phyloP scores from a whole-genome alignment of 2,113 vertebrate genomes.

The Myocastor coypus region DNA sequence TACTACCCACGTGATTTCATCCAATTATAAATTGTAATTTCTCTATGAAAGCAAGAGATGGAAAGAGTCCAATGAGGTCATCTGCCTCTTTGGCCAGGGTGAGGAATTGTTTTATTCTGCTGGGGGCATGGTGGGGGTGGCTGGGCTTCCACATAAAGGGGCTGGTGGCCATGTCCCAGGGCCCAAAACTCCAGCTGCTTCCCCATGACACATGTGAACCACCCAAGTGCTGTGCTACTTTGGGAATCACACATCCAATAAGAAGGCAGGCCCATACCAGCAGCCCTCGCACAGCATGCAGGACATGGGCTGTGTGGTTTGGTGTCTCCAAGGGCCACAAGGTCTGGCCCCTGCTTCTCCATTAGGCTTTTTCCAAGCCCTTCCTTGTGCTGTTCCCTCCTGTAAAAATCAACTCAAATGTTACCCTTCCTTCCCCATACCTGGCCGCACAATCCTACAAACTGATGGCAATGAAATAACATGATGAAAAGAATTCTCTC shows the following conservation, averaged over 20 bases:
- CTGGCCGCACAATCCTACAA: rapidly evolving
- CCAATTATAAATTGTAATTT: constrained; percentile 78
- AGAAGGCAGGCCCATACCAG: not conserved
- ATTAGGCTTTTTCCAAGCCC: not conserved
- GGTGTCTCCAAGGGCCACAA: not conserved
- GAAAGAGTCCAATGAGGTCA: constrained; percentile 74
- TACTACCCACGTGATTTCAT: constrained; percentile 65
- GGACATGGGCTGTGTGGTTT: rapidly evolving
- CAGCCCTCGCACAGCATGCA: not conserved
- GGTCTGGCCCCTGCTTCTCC: not conserved
- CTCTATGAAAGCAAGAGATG: constrained; percentile 73
- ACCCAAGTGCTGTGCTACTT: not conserved
- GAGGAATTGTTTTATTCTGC: constrained; percentile 40
- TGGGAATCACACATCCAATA: not conserved
- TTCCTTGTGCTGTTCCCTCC: not conserved
- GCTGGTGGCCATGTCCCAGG: not conserved
- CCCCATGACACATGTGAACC: not conserved
- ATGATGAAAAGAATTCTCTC: not conserved
- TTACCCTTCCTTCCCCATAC: not conserved
- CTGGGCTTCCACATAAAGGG: not conserved
- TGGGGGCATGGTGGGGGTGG: not conserved
- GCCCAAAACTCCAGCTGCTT: not conserved
- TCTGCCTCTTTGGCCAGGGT: constrained; percentile 50
- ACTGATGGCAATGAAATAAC: not conserved
- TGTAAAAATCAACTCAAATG: not conserved